A percentile compares a stretch with the other conserved stretches of the same genome.
phyloP scores from a whole-genome alignment of 35 echinoderm and acorn worm species.

The Ophiothrix spiculata region DNA sequence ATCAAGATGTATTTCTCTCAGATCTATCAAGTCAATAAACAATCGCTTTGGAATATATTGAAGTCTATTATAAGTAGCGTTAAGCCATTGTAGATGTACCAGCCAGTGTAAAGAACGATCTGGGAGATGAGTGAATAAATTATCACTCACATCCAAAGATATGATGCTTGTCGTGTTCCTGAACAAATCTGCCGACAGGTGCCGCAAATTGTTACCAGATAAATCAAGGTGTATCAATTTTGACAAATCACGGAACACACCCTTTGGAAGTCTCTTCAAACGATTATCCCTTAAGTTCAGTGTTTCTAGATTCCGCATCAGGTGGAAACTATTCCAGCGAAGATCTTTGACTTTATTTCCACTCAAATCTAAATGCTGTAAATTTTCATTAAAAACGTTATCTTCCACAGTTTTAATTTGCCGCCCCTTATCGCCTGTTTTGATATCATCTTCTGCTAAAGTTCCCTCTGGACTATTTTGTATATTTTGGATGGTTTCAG shows the following conservation, averaged over 20 bases:
- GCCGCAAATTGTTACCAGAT: constrained; percentile 41
- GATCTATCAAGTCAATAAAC: not conserved
- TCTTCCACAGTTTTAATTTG: not conserved
- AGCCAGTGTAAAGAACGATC: constrained; percentile 15
- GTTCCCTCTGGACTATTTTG: not conserved
- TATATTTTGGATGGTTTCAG: not conserved
- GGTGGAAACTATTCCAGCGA: not conserved
- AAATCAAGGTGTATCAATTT: constrained; percentile 5
- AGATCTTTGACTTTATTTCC: constrained; percentile 47
- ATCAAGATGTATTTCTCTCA: constrained; percentile 17
- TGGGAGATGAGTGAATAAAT: constrained; percentile 19
- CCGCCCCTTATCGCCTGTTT: not conserved
- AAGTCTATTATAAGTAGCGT: constrained; percentile 41
- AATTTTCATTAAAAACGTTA: not conserved
- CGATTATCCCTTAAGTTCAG: constrained; percentile 33
- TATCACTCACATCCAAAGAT: constrained; percentile 33
- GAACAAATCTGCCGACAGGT: not conserved
- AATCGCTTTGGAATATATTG: not conserved
- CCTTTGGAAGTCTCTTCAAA: constrained; percentile 18
- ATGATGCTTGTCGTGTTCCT: constrained; percentile 16
- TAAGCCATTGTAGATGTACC: constrained; percentile 19
- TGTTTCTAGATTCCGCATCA: constrained; percentile 5
- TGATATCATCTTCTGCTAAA: not conserved
- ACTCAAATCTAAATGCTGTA: constrained; percentile 47
- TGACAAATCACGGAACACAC: not conserved